phyloP scores from a whole-genome alignment of 1,140 invertebrate genomes.

The Aphaenogaster ashmeadi region DNA sequence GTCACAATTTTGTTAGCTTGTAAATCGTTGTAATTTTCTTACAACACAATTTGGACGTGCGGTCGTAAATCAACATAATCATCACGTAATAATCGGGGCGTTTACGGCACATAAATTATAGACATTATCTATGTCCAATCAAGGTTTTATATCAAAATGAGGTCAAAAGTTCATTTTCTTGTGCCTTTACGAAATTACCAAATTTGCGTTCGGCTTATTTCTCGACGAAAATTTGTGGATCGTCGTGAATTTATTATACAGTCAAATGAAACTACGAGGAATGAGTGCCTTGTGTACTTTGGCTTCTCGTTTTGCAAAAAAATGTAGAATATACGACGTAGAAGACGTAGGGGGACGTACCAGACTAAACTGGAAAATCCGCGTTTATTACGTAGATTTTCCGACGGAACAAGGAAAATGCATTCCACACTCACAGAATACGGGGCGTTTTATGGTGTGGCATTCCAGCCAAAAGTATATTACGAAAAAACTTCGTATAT shows the following conservation, averaged over 20 bases:
- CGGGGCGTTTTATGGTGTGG: not conserved
- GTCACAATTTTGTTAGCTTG: not conserved
- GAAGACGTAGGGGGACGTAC: not conserved
- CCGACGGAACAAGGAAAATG: not conserved
- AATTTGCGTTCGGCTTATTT: not conserved
- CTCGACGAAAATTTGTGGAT: not conserved
- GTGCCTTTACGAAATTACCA: slow-evolving; percentile 20
- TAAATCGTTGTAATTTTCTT: not conserved
- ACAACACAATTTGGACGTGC: not conserved
- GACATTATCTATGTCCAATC: slow-evolving; percentile 17
- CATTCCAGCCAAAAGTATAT: not conserved
- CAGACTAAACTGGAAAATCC: slow-evolving; percentile 13
- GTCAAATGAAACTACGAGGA: not conserved
- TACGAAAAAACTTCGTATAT: not conserved
- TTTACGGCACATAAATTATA: slow-evolving; percentile 19
- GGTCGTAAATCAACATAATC: not conserved
- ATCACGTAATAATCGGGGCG: not conserved
- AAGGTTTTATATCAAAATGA: slow-evolving; percentile 53
- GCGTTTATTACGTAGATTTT: not conserved
- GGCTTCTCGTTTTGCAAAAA: not conserved
- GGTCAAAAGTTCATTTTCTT: slow-evolving; percentile 36
- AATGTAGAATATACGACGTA: not conserved
- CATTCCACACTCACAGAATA: not conserved
- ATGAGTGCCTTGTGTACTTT: not conserved
- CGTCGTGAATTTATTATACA: not conserved